A percentile compares a stretch with the other conserved stretches of the same genome.
Conservation (phyloP, 2,797 vertebrate genomes). For the Eutrigla gurnardus region DNA sequence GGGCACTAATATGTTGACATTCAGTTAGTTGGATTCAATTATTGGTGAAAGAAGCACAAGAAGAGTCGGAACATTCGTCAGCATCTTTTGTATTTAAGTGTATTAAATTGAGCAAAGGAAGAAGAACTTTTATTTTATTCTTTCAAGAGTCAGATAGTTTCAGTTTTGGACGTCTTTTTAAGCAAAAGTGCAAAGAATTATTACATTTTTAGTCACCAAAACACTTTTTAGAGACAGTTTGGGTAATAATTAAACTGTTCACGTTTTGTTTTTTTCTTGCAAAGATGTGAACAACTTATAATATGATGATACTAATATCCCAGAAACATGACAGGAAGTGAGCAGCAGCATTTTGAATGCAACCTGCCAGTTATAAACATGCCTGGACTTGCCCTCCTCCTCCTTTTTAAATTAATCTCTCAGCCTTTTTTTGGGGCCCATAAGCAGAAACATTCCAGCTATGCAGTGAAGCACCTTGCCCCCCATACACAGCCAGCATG, state of each 20-base stretch:
- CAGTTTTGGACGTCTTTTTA: neutral
- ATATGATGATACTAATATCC: neutral
- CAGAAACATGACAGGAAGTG: neutral
- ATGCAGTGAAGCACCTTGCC: conserved; percentile 78
- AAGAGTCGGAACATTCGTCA: too few species aligned
- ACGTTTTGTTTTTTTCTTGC: neutral
- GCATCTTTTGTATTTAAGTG: too few species aligned
- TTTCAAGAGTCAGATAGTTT: neutral
- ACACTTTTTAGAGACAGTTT: neutral
- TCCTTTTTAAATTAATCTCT: conserved; percentile 59
- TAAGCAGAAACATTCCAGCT: conserved; percentile 79
- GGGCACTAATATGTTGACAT: too few species aligned
- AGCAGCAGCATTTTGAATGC: conserved; percentile 6
- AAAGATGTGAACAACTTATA: too few species aligned
- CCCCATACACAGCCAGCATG: conserved; percentile 60
- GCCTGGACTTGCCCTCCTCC: conserved; percentile 66
- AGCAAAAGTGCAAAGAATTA: neutral
- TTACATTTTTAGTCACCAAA: too few species aligned
- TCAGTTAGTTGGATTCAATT: too few species aligned
- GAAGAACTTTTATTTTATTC: neutral
- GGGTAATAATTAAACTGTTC: neutral
- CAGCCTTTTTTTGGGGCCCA: conserved; percentile 57
- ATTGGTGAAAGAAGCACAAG: too few species aligned
- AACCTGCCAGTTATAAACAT: conserved; percentile 54
- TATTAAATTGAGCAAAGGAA: too few species aligned